These are phyloP conservation scores for Corydoras maculifer DNA, from an alignment of 2,113 vertebrate genomes.

Conservation along the genomic window DNA sequence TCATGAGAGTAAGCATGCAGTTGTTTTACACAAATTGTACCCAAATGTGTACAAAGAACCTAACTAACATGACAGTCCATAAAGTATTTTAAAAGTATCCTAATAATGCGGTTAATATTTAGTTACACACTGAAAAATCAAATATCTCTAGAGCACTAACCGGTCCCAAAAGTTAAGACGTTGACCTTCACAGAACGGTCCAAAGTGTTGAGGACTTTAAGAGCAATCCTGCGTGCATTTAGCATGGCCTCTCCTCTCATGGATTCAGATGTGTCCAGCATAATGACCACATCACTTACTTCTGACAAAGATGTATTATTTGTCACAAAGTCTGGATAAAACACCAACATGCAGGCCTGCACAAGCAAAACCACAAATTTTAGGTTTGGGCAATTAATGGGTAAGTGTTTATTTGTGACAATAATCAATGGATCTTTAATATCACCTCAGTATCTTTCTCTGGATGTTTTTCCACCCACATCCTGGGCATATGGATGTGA, in stretches of 20 bases:
- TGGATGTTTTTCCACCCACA: slow-evolving; percentile 83
- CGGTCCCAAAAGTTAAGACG: slow-evolving; percentile 70
- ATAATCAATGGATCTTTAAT: background rate
- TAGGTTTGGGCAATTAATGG: background rate
- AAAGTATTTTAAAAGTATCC: too few species aligned
- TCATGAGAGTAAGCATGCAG: too few species aligned
- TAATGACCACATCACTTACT: slow-evolving; percentile 63
- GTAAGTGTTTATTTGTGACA: too few species aligned
- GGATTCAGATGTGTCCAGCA: slow-evolving; percentile 76
- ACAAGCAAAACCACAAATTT: slow-evolving; percentile 1
- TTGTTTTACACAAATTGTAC: too few species aligned
- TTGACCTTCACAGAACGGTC: slow-evolving; percentile 59
- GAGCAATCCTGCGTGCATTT: slow-evolving; percentile 64
- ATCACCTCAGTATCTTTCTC: slow-evolving; percentile 74
- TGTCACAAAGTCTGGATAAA: slow-evolving; percentile 72
- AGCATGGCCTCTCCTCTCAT: slow-evolving; percentile 65
- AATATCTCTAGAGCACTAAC: slow-evolving; percentile 48
- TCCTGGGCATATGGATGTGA: slow-evolving; percentile 71
- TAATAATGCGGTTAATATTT: too few species aligned
- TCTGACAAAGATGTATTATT: slow-evolving; percentile 3
- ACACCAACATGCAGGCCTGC: slow-evolving; percentile 83
- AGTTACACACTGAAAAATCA: too few species aligned
- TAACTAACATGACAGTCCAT: too few species aligned
- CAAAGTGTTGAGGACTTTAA: slow-evolving; percentile 56
- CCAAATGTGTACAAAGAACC: too few species aligned